Conservation (phyloP, 1,140 invertebrate species). For the Vollenhovia emeryi region DNA sequence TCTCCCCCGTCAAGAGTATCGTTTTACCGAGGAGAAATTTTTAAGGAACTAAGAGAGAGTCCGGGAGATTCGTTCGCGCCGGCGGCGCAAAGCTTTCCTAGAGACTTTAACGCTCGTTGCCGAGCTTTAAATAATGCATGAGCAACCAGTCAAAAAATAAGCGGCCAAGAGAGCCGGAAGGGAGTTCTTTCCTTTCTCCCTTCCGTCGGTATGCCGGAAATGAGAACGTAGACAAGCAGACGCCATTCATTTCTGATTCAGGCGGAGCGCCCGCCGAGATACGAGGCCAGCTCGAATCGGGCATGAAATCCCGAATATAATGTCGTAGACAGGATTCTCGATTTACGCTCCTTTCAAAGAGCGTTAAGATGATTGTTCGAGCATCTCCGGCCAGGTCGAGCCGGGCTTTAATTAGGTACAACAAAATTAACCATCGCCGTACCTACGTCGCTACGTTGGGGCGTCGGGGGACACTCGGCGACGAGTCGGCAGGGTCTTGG, state of each 20-base stretch:
- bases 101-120: constrained; percentile 73
- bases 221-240: constrained; percentile 78
- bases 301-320: not conserved
- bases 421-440: not conserved
- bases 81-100: constrained; percentile 36
- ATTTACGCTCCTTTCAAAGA: not conserved
- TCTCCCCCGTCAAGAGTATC: not conserved
- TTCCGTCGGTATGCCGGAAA: constrained; percentile 75
- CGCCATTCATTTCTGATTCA: constrained; percentile 81
- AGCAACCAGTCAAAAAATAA: constrained; percentile 73
- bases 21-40: not conserved
- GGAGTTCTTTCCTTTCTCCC: constrained; percentile 61
- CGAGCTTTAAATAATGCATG: constrained; percentile 79
- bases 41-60: constrained; percentile 20
- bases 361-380: not conserved
- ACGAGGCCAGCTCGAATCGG: not conserved
- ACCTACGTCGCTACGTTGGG: not conserved
- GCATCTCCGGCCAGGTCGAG: not conserved
- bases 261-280: constrained; percentile 71
- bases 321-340: not conserved
- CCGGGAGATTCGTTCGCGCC: constrained; percentile 15
- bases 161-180: constrained; percentile 73
- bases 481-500: constrained; percentile 12
- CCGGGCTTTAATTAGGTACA: not conserved
- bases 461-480: constrained; percentile 3